Evolutionary conservation across 2,113 vertebrate species (phyloP), one percentile per base, ranked within the genome.

Genomic region (Notarius quadriscutis): DNA sequence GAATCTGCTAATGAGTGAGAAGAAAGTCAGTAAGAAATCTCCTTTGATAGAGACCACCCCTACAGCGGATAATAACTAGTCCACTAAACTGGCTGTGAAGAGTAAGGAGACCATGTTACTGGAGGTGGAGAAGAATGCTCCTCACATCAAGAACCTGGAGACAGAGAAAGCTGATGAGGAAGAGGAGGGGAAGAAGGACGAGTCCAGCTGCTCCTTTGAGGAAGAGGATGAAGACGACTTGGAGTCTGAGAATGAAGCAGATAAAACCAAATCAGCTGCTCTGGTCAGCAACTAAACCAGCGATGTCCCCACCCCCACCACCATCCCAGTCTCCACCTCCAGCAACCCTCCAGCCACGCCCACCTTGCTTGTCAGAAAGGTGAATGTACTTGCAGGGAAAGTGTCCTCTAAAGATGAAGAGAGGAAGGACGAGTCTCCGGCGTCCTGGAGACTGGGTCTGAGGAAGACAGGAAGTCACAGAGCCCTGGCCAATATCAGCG

Each of bases 171-270:
- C 94, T 88, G 98, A 99, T 85, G 97, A 95, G 87, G 98, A 97
- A 90, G 97, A 98, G 57, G 98, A 99, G 90, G 97, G 96, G 41
- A 99, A 99, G 93, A 99, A 99, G 92, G 98, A 99, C 89, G 98
- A 99, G 89, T 99, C 98, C 0, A 99, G 98, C 94, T 99, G 98
- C 90, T 99, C 98, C 89, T 99, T 98, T 90, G 98, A 99, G 90
- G 98, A 99, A 87, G 98, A 99, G 51, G 98, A 99, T 7, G 98
- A 99, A 86, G 98, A 99, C 22, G 98, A 99, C 88, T 99, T 98
- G 0, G 98, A 99, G 94, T 99, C 98, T 0, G 98, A 99, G 94
- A 96, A 95, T 80, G 98, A 99, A 96, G 96, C 97, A 91, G 98
- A 99, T 89, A 99, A 99, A 90, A 95, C 93, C 93, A 99, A 98